phyloP scores from a whole-genome alignment of 2,797 vertebrate species.

The Phataginus tetradactyla region DNA sequence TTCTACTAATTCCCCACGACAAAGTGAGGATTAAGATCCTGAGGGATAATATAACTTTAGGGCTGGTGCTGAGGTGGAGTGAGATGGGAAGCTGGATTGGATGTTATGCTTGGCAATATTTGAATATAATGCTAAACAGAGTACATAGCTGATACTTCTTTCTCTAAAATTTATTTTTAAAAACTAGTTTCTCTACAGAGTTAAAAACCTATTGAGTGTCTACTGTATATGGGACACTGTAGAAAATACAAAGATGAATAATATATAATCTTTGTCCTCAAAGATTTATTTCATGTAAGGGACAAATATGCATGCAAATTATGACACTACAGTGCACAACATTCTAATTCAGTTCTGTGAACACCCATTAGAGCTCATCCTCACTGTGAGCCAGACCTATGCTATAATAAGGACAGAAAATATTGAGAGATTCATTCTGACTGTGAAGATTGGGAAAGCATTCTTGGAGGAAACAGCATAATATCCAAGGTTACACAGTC shows the following conservation, averaged over 20 bases:
- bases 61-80: neutral
- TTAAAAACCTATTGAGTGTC: slow-evolving; percentile 7
- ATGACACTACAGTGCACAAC: neutral
- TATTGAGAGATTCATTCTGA: neutral
- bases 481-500: slow-evolving; percentile 24
- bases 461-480: slow-evolving; percentile 16
- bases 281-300: neutral
- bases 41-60: neutral
- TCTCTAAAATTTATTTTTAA: slow-evolving; percentile 28
- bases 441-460: neutral
- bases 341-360: neutral
- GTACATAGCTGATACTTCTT: slow-evolving; percentile 27
- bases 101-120: slow-evolving; percentile 42
- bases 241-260: slow-evolving; percentile 5
- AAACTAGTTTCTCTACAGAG: slow-evolving; percentile 32
- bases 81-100: neutral
- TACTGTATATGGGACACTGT: neutral
- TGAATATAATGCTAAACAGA: slow-evolving; percentile 55
- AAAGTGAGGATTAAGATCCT: slow-evolving; percentile 1
- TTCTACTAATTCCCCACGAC: neutral
- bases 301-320: neutral
- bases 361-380: neutral
- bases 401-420: neutral
- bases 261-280: neutral
- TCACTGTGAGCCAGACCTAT: neutral